A percentile compares a stretch with the other conserved stretches of the same genome.
phyloP scores from a whole-genome alignment of 2,797 vertebrate species.

The Lerista edwardsae region DNA sequence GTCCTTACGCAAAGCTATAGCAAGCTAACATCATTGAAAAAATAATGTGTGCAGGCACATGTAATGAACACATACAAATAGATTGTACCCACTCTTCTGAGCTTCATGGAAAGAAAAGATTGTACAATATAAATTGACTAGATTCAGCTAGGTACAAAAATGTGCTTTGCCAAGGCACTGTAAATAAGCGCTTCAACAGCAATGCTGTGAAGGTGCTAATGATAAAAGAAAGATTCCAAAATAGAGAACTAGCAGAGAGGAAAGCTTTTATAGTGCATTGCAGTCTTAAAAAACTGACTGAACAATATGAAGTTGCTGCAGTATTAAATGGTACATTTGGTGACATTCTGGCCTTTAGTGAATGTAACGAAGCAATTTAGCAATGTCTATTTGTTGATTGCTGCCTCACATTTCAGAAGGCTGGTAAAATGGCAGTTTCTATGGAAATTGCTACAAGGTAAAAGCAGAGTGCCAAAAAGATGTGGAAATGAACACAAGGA shows the following conservation, averaged over 20 bases:
- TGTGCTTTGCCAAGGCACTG: not conserved
- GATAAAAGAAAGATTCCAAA: slow-evolving; percentile 33
- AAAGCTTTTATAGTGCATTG: slow-evolving; percentile 33
- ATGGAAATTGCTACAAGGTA: slow-evolving; percentile 67
- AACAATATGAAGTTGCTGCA: not conserved
- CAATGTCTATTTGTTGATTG: slow-evolving; percentile 45
- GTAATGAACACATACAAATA: slow-evolving; percentile 12
- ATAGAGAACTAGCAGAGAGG: slow-evolving; percentile 5
- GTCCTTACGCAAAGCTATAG: not conserved
- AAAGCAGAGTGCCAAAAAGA: slow-evolving; percentile 48
- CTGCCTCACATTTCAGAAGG: slow-evolving; percentile 48
- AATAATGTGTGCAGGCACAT: not conserved
- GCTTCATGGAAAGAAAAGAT: slow-evolving; percentile 34
- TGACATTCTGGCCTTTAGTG: slow-evolving; percentile 29
- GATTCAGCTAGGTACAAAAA: slow-evolving; percentile 33
- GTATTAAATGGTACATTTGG: slow-evolving; percentile 33
- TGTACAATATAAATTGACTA: slow-evolving; percentile 17
- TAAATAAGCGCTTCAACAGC: slow-evolving; percentile 23
- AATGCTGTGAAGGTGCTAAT: slow-evolving; percentile 38
- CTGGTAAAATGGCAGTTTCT: slow-evolving; percentile 66
- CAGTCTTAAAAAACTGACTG: slow-evolving; percentile 39
- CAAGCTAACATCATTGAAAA: not conserved
- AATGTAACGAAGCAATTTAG: slow-evolving; percentile 53
- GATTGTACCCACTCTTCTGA: slow-evolving; percentile 19
- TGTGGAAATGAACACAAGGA: slow-evolving; percentile 8